Percentiles rank a stretch among this genome's conserved stretches.
Evolutionary conservation across 2,113 vertebrate species (phyloP).

Genomic region (Callaeas wilsoni): DNA sequence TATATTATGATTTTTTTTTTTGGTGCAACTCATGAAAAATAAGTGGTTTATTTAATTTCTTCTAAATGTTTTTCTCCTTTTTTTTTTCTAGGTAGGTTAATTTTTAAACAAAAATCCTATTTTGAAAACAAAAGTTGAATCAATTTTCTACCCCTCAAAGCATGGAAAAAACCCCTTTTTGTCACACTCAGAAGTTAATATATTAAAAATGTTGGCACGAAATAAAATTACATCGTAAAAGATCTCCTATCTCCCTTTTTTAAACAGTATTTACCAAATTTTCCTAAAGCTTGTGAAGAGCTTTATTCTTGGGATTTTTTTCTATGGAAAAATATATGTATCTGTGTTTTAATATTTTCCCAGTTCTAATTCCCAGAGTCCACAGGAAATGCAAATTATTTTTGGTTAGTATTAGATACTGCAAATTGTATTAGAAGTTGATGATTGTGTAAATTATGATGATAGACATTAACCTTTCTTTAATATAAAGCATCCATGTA

Average conservation of each 20-base stretch:
- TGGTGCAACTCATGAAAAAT: not conserved
- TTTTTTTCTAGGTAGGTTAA: not conserved
- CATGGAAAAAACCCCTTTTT: not conserved
- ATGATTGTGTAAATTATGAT: not conserved
- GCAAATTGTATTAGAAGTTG: not conserved
- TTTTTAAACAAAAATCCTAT: not conserved
- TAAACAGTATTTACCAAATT: not conserved
- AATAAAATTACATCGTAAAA: not conserved
- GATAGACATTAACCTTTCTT: not conserved
- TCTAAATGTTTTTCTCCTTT: not conserved
- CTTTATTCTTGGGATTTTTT: not conserved
- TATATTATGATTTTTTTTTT: not conserved
- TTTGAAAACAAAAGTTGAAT: not conserved
- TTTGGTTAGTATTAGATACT: not conserved
- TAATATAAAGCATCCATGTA: not conserved
- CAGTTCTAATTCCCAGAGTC: not conserved
- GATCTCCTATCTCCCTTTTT: not conserved
- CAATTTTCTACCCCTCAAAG: accelerated
- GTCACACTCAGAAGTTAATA: not conserved
- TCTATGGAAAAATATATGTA: not conserved
- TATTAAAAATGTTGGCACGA: not conserved
- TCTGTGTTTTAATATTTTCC: not conserved
- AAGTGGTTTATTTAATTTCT: not conserved
- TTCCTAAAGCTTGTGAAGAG: not conserved
- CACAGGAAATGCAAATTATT: not conserved